Base-by-base conservation (phyloP, 1,140 invertebrate genomes). In the Goniozus legneri region DNA sequence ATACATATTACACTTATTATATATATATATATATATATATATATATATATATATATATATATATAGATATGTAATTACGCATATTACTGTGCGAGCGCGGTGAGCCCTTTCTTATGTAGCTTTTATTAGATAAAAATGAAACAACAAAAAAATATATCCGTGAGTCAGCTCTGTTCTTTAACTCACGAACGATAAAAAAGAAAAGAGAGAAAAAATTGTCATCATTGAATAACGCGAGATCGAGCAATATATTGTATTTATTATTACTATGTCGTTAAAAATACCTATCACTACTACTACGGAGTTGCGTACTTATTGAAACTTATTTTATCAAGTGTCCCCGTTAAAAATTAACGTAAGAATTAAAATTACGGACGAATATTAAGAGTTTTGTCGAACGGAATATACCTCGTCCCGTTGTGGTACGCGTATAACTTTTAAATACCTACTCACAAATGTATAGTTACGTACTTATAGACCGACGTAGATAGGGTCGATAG, bases 191-290 rank as follows among this genome's bases (percentile, higher is more conserved):
- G 24, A 27, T 6, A 27, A 27, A 4, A 27, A 27, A 27, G 19
- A 13, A 40, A 30, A 44, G 19, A 44, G 13, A 34, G 34, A 39
- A 36, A 38, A 35, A 44, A 59, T 49, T 41, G 49, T 54, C 50
- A 47, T 61, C 60, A 61, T 34, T 44, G 31, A 47, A 34, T 40
- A 36, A 36, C 18, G 34, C 34, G 34, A 33, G 45, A 58, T 58
- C 54, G 49, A 56, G 56, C 50, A 56, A 58, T 58, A 27, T 27
- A 58, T 58, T 48, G 44, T 56, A 56, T 41, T 56, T 48, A 45
- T 58, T 56, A 27, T 10, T n/a, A n/a, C n/a, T n/a, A 58, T 35
- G 56, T 56, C 50, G 38, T 52, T 45, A 49, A 56, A 56, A 56
- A 41, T 49, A 44, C 52, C 52, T 52, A 57, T 48, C 54, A 57